Evolutionary conservation across 37 sponge, comb jelly and placozoan species (phyloP).

Genomic region (Ephydatia muelleri): DNA sequence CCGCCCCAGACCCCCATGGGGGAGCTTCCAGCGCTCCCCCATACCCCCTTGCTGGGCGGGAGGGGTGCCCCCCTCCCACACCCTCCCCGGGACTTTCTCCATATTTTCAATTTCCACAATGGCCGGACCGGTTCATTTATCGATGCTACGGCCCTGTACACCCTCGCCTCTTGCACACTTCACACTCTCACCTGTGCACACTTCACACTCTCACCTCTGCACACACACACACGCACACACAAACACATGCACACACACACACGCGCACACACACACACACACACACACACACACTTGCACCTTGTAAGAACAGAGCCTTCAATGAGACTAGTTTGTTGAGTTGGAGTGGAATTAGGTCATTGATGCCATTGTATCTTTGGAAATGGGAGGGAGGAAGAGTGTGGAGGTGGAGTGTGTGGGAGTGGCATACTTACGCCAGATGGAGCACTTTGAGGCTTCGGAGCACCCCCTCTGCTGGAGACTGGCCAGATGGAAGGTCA

Average conservation of each 20-base stretch:
- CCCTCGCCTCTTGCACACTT: no score
- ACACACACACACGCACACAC: background rate
- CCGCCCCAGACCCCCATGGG: no score
- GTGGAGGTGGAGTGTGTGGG: background rate
- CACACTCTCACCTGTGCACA: background rate
- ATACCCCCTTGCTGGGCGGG: no score
- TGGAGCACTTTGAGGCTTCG: slow-evolving; percentile 88
- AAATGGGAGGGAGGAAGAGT: background rate
- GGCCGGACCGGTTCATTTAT: no score
- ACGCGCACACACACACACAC: background rate
- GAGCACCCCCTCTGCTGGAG: slow-evolving; percentile 35
- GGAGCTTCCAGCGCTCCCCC: no score
- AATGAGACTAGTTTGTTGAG: slow-evolving; percentile 75
- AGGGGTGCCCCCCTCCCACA: no score
- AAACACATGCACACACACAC: background rate
- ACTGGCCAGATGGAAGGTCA: background rate
- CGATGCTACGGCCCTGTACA: no score
- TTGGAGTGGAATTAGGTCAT: slow-evolving; percentile 62
- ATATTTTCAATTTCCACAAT: no score
- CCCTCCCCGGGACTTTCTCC: no score
- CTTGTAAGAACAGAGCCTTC: slow-evolving; percentile 93
- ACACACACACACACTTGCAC: slow-evolving; percentile 30
- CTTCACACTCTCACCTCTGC: background rate
- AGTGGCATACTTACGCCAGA: slow-evolving; percentile 61
- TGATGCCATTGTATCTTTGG: slow-evolving; percentile 83